phyloP scores from a whole-genome alignment of 2,888 invertebrate species.

The Hermodice carunculata region DNA sequence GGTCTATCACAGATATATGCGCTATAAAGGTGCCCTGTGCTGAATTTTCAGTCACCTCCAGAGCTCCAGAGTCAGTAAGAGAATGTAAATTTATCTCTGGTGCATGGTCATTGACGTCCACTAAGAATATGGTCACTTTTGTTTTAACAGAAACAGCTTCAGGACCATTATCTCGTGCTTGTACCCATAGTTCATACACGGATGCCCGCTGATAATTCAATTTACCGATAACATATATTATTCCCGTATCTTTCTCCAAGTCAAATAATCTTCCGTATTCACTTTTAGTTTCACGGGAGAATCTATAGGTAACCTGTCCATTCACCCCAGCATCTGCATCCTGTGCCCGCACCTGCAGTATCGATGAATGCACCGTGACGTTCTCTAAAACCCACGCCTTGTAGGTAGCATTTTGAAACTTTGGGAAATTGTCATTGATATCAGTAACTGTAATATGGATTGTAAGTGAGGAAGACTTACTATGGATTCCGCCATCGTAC shows the following conservation, averaged over 20 bases:
- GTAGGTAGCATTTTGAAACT: slow-evolving; percentile 15
- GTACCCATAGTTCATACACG: slow-evolving; percentile 23
- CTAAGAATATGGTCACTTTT: slow-evolving; percentile 29
- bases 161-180: slow-evolving; percentile 25
- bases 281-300: slow-evolving; percentile 1
- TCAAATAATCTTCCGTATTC: slow-evolving; percentile 16
- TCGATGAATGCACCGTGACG: background rate
- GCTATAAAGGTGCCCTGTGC: slow-evolving; percentile 14
- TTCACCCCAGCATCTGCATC: slow-evolving; percentile 26
- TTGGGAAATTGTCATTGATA: slow-evolving; percentile 21
- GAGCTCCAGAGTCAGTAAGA: slow-evolving; percentile 19
- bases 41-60: slow-evolving; percentile 32
- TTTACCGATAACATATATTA: slow-evolving; percentile 13
- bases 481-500: slow-evolving; percentile 14
- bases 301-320: slow-evolving; percentile 20
- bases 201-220: slow-evolving; percentile 29
- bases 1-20: slow-evolving; percentile 17
- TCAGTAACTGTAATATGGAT: slow-evolving; percentile 14
- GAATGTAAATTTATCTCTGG: slow-evolving; percentile 32
- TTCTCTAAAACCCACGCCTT: slow-evolving; percentile 8
- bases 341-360: slow-evolving; percentile 14
- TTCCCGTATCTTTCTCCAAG: slow-evolving; percentile 32
- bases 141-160: slow-evolving; percentile 11
- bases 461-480: slow-evolving; percentile 11
- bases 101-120: slow-evolving; percentile 38